Percentiles rank a stretch among this genome's conserved stretches.
Evolutionary conservation across 2,113 vertebrate genomes (phyloP).

Genomic region (Brienomyrus longianalis): DNA sequence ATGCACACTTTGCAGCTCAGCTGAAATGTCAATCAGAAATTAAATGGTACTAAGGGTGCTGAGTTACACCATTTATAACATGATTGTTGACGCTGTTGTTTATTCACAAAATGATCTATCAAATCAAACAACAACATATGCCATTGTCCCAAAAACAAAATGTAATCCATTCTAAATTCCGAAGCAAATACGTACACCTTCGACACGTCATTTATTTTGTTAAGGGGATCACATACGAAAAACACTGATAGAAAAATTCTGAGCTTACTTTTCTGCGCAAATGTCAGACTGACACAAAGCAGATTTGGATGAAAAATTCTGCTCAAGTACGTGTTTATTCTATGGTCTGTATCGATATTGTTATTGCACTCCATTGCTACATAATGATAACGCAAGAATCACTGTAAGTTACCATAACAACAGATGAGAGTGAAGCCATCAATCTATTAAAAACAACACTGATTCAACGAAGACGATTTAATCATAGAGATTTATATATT

Average conservation of each 20-base stretch:
- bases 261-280: not conserved
- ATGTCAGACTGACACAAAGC: not conserved
- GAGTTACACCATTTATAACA: not conserved
- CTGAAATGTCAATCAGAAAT: not conserved
- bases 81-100: not conserved
- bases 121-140: not conserved
- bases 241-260: not conserved
- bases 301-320: not conserved
- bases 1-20: not conserved
- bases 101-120: not conserved
- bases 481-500: not conserved
- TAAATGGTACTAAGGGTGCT: not conserved
- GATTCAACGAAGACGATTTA: not conserved
- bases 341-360: not conserved
- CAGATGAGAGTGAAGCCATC: not conserved
- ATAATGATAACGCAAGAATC: not conserved
- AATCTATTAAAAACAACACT: not conserved
- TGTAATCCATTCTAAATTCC: not conserved
- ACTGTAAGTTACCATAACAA: not conserved
- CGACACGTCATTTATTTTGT: not conserved
- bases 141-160: not conserved
- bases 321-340: not conserved
- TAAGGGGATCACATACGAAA: not conserved
- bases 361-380: not conserved
- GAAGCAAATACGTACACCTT: not conserved